These are phyloP conservation scores for Mohoua ochrocephala DNA, from an alignment of 2,113 vertebrate species.

Conservation along the genomic window DNA sequence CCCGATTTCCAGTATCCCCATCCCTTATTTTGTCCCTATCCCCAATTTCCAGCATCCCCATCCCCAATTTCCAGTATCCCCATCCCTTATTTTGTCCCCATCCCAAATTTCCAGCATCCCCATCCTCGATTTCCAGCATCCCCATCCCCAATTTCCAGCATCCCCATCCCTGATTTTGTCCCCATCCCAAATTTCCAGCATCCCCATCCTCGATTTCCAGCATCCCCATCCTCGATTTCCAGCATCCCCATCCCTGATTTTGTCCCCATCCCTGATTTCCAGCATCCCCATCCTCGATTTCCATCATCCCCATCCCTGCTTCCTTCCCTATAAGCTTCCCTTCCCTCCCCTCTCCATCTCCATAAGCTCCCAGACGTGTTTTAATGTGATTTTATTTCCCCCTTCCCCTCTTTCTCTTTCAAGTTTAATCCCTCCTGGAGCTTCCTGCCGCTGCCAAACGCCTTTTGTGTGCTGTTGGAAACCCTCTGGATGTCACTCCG, in stretches of 20 bases:
- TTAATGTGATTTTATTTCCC: not conserved
- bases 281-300: not conserved
- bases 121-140: too few relatives aligned
- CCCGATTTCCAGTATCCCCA: too few relatives aligned
- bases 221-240: not conserved
- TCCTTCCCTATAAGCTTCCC: not conserved
- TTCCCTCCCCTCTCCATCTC: not conserved
- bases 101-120: accelerated
- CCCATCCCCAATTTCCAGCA: not conserved
- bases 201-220: not conserved
- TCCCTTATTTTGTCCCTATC: too few relatives aligned
- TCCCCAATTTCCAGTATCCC: too few relatives aligned
- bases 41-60: accelerated
- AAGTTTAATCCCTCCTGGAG: conserved; percentile 16
- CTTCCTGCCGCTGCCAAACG: not conserved
- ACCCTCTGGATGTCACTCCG: conserved; percentile 17
- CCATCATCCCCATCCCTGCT: not conserved
- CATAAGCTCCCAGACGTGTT: not conserved
- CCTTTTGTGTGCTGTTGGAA: not conserved
- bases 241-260: not conserved
- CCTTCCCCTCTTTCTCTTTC: not conserved
- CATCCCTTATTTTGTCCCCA: too few relatives aligned
- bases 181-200: not conserved
- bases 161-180: too few relatives aligned
- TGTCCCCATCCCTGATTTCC: not conserved